A percentile compares a stretch with the other conserved stretches of the same genome.
These are phyloP conservation scores for Hirtodrosophila duncani DNA, from an alignment of 2,888 invertebrate genomes.

Conservation along the genomic window DNA sequence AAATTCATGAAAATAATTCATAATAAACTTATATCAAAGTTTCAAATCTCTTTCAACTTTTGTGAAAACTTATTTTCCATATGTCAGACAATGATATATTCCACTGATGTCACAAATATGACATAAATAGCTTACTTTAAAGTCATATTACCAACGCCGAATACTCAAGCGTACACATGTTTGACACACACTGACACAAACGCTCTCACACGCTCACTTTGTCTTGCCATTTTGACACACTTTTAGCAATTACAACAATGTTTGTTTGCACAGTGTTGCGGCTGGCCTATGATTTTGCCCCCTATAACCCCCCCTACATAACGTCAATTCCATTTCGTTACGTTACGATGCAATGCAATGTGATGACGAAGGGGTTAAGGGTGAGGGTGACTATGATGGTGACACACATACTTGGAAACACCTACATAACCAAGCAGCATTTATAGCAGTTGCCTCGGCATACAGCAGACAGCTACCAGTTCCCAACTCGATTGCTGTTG, in stretches of 20 bases:
- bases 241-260: constrained; percentile 55
- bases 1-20: too few species aligned
- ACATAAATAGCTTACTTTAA: too few species aligned
- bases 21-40: too few species aligned
- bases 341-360: too few species aligned
- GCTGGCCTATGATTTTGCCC: constrained; percentile 8
- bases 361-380: too few species aligned
- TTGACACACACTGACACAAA: background rate
- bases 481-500: constrained; percentile 66
- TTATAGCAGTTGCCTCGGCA: constrained; percentile 36
- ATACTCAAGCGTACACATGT: too few species aligned
- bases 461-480: background rate
- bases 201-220: constrained; percentile 22
- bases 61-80: too few species aligned
- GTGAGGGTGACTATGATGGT: constrained; percentile 46
- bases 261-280: constrained; percentile 48
- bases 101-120: too few species aligned
- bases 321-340: constrained; percentile 38
- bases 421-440: constrained; percentile 45
- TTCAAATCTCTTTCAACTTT: too few species aligned
- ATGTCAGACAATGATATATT: too few species aligned
- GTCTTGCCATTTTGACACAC: constrained; percentile 58
- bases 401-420: constrained; percentile 38
- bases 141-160: too few species aligned
- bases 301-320: constrained; percentile 4